phyloP scores from a whole-genome alignment of 2,113 vertebrate species.

The Pungitius pungitius region DNA sequence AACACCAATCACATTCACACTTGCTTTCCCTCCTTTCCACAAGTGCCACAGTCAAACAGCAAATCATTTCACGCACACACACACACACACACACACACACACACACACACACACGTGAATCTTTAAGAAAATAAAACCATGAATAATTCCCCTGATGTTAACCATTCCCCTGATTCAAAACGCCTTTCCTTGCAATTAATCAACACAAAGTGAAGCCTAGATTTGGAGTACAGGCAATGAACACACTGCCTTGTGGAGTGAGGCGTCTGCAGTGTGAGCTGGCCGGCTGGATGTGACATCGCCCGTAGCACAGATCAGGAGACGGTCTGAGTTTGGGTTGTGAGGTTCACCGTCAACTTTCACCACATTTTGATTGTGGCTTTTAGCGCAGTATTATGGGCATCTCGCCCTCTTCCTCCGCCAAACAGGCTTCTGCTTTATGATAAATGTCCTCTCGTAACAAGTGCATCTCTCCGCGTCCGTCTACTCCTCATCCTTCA shows the following conservation, averaged over 20 bases:
- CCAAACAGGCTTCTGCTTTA: slow-evolving; percentile 11
- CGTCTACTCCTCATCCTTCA: slow-evolving; percentile 21
- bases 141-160: slow-evolving; percentile 43
- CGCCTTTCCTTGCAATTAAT: slow-evolving; percentile 34
- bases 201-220: slow-evolving; percentile 49
- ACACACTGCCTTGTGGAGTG: slow-evolving; percentile 15
- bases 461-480: neutral
- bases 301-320: slow-evolving; percentile 2
- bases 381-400: slow-evolving; percentile 38
- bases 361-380: slow-evolving; percentile 31
- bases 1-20: slow-evolving; percentile 33
- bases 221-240: slow-evolving; percentile 40
- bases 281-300: slow-evolving; percentile 1
- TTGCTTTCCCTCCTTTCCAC: slow-evolving; percentile 5
- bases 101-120: neutral
- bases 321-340: neutral
- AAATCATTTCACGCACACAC: slow-evolving; percentile 17
- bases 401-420: slow-evolving; percentile 22
- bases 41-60: slow-evolving; percentile 40
- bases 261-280: slow-evolving; percentile 13
- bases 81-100: neutral
- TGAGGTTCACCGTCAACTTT: slow-evolving; percentile 38
- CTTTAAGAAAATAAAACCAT: slow-evolving; percentile 40
- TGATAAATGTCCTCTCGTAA: slow-evolving; percentile 7
- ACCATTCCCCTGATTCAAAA: slow-evolving; percentile 28